These are phyloP conservation scores for Agrypnia vestita DNA, from an alignment of 1,140 invertebrate genomes.

Conservation along the genomic window DNA sequence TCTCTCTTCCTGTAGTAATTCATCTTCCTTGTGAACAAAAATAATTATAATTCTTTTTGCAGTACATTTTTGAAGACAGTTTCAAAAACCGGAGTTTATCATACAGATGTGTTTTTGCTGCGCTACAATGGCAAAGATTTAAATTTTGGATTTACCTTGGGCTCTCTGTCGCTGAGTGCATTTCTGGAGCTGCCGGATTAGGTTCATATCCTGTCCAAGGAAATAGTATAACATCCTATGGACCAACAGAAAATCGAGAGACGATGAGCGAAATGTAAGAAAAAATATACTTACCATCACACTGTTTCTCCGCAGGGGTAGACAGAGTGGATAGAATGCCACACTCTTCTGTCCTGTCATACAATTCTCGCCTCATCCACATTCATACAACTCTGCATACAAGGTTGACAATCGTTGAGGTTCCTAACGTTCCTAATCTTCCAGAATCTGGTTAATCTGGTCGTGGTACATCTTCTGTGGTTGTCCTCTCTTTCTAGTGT, in stretches of 20 bases:
- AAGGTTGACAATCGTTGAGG: no score
- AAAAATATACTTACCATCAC: no score
- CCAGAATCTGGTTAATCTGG: no score
- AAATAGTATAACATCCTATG: constrained; percentile 38
- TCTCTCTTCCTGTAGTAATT: no score
- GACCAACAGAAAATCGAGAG: constrained; percentile 41
- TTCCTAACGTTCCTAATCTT: no score
- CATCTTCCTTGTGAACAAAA: background rate
- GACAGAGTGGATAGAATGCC: no score
- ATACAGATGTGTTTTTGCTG: constrained; percentile 44
- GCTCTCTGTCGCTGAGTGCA: constrained; percentile 46
- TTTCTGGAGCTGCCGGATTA: constrained; percentile 48
- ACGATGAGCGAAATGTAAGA: background rate
- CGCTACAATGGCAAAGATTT: constrained; percentile 42
- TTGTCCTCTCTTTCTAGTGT: no score
- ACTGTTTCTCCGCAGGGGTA: no score
- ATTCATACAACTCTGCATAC: no score
- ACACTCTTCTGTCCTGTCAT: no score
- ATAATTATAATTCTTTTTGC: background rate
- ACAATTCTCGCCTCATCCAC: no score
- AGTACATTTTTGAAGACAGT: constrained; percentile 37
- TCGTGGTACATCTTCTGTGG: no score
- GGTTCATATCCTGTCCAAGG: constrained; percentile 47
- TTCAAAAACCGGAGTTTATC: constrained; percentile 6
- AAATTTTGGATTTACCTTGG: constrained; percentile 48